phyloP scores from a whole-genome alignment of 2,888 invertebrate genomes.

The Tenthredo notha region DNA sequence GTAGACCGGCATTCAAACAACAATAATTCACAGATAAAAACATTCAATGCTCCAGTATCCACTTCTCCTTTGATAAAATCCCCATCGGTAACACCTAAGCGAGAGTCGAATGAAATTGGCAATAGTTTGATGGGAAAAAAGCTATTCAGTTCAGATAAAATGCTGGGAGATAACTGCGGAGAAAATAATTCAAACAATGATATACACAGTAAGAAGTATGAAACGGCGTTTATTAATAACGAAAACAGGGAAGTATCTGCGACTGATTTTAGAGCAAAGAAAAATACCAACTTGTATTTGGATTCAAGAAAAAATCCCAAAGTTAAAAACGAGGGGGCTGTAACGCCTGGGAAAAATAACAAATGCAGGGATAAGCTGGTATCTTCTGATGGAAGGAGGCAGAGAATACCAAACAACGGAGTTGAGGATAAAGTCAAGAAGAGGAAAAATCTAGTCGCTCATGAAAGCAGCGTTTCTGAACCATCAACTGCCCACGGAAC shows the following conservation, averaged over 20 bases:
- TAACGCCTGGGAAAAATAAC: neutral
- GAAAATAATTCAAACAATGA: neutral
- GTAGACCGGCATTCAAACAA: conserved; percentile 63
- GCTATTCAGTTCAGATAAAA: conserved; percentile 18
- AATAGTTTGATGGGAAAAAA: conserved; percentile 29
- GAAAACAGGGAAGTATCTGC: neutral
- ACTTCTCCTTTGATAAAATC: conserved; percentile 48
- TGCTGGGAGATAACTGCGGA: neutral
- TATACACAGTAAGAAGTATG: neutral
- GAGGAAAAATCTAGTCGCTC: conserved; percentile 11
- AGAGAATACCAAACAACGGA: neutral
- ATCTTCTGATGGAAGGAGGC: neutral
- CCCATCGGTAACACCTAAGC: conserved; percentile 40
- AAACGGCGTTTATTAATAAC: neutral
- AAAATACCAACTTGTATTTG: conserved; percentile 32
- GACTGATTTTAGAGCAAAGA: neutral
- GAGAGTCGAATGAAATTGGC: neutral
- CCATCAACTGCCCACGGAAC: conserved; percentile 53
- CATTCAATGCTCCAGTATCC: conserved; percentile 45
- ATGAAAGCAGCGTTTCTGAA: conserved; percentile 49
- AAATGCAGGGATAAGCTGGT: neutral
- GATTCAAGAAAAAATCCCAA: neutral
- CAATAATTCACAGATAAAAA: conserved; percentile 56
- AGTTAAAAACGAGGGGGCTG: neutral
- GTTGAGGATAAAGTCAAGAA: neutral